These are phyloP conservation scores for Ceyx melanurus DNA, from an alignment of 2,113 vertebrate genomes.

Conservation along the genomic window DNA sequence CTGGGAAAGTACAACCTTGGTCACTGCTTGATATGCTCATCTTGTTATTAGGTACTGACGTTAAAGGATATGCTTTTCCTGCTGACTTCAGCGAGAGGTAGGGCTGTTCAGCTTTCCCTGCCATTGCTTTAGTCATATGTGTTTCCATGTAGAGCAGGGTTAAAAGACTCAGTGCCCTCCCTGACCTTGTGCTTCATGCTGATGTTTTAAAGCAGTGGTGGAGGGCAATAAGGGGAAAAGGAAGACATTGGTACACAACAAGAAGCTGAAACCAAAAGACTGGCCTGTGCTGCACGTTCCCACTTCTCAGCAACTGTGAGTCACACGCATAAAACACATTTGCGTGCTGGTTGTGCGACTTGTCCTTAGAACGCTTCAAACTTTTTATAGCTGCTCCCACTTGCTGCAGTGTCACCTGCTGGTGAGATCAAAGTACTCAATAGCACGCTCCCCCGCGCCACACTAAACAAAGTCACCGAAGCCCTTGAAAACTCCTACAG, in stretches of 20 bases:
- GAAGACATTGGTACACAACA: neutral
- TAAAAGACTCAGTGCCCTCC: neutral
- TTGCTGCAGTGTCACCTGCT: conserved; percentile 70
- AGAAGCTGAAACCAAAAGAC: conserved; percentile 22
- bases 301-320: conserved; percentile 25
- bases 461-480: conserved; percentile 36
- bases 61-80: conserved; percentile 33
- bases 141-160: neutral
- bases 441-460: conserved; percentile 22
- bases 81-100: conserved; percentile 23
- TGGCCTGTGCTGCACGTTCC: neutral
- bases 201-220: neutral
- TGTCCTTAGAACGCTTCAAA: conserved; percentile 37
- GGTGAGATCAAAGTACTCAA: conserved; percentile 41
- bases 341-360: neutral
- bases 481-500: conserved; percentile 54
- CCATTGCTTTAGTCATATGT: neutral
- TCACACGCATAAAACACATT: neutral
- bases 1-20: neutral
- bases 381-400: conserved; percentile 62
- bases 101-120: conserved; percentile 13
- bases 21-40: neutral
- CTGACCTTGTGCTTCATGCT: neutral
- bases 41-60: neutral
- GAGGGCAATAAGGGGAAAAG: neutral